A percentile compares a stretch with the other conserved stretches of the same genome.
These are phyloP conservation scores for Zenarchopterus dispar DNA, from an alignment of 2,797 vertebrate species.

Conservation along the genomic window DNA sequence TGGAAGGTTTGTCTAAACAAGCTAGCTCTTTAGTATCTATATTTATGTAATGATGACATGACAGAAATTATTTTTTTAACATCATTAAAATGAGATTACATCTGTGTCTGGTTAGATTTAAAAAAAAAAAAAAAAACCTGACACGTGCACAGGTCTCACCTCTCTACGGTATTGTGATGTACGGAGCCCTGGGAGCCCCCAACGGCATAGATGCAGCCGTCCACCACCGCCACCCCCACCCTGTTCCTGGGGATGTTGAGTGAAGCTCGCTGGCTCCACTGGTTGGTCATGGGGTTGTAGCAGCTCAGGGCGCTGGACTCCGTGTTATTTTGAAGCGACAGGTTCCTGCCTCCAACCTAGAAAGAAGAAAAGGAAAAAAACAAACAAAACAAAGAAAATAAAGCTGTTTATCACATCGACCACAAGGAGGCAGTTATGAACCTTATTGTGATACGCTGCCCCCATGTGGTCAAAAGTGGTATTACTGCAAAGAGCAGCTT, in stretches of 20 bases:
- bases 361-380: neutral
- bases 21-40: too few species aligned
- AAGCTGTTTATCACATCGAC: too few species aligned
- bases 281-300: conserved; percentile 89
- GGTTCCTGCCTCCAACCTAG: conserved; percentile 83
- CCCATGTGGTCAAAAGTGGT: too few species aligned
- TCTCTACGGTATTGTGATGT: conserved; percentile 85
- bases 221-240: conserved; percentile 83
- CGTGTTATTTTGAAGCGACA: conserved; percentile 78
- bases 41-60: too few species aligned
- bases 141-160: conserved; percentile 61
- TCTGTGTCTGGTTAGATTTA: conserved; percentile 7
- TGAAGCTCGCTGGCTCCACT: conserved; percentile 81
- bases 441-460: too few species aligned
- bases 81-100: conserved; percentile 43
- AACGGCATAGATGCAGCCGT: conserved; percentile 85
- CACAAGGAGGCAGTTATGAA: too few species aligned
- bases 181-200: conserved; percentile 85
- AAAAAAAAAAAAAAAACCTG: conserved; percentile 22
- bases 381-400: too few species aligned
- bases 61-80: too few species aligned
- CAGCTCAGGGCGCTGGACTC: conserved; percentile 82
- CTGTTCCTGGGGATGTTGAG: conserved; percentile 84
- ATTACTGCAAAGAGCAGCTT: too few species aligned
- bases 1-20: conserved; percentile 54